Evolutionary conservation across 1,140 invertebrate species (phyloP).

Genomic region (Papilio polyxenes): DNA sequence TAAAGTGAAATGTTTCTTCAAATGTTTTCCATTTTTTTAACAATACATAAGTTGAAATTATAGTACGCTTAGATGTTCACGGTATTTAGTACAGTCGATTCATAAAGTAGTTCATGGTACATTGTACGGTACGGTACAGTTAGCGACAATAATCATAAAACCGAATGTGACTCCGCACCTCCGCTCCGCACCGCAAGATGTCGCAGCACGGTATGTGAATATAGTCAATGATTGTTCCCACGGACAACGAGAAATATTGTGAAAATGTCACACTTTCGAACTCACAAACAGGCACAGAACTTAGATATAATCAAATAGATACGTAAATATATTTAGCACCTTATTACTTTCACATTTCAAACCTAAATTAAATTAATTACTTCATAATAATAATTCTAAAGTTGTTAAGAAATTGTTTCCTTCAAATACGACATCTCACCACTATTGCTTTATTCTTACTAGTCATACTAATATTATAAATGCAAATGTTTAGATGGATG

Average conservation of each 20-base stretch:
- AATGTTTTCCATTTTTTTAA: neutral
- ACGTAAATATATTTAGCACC: neutral
- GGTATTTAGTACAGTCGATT: neutral
- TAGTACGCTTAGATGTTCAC: neutral
- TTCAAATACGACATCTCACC: too few species aligned
- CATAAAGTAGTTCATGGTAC: neutral
- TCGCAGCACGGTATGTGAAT: constrained; percentile 1
- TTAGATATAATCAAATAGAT: neutral
- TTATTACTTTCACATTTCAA: neutral
- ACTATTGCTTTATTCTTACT: too few species aligned
- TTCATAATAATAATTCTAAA: neutral
- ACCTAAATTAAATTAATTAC: neutral
- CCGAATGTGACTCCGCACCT: neutral
- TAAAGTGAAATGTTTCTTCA: neutral
- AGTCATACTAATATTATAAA: too few species aligned
- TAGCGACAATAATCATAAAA: constrained; percentile 15
- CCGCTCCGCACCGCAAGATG: neutral
- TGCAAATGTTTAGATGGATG: too few species aligned
- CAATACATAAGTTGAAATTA: neutral
- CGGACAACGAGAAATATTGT: neutral
- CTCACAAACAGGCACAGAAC: neutral
- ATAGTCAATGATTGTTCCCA: constrained; percentile 13
- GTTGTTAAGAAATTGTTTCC: too few species aligned
- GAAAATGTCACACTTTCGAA: neutral
- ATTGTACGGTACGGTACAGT: neutral